Conservation (phyloP, 2,113 vertebrate species). For the Prunella fulvescens region DNA sequence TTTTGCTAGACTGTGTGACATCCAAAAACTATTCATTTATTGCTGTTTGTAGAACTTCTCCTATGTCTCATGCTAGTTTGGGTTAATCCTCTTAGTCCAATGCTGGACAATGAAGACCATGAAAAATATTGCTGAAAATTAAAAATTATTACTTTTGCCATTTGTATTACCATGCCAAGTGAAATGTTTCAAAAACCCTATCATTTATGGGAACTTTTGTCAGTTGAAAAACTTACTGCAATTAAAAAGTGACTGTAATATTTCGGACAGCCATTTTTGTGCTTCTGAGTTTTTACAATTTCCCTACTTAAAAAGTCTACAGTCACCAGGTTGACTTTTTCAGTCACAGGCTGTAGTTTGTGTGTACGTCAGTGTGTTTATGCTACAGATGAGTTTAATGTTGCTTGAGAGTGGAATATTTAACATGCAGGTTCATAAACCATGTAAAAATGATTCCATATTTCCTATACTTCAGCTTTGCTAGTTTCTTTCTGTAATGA, state of each 20-base stretch:
- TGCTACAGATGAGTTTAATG: neutral
- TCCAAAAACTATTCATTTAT: neutral
- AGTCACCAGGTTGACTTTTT: neutral
- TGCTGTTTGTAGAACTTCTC: neutral
- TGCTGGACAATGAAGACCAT: neutral
- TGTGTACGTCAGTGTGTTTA: neutral
- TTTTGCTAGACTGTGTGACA: neutral
- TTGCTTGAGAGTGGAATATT: neutral
- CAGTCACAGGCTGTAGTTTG: neutral
- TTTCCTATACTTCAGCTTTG: neutral
- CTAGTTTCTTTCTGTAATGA: neutral
- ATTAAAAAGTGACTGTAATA: neutral
- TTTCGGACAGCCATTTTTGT: neutral
- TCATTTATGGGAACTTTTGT: neutral
- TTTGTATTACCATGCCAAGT: neutral
- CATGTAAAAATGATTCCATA: neutral
- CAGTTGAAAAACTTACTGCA: neutral
- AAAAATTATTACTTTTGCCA: neutral
- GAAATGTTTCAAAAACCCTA: neutral
- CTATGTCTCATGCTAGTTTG: neutral
- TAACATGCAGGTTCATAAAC: neutral
- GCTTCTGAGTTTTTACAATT: neutral
- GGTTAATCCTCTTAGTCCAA: neutral
- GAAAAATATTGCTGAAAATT: neutral
- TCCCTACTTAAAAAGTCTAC: neutral